phyloP scores from a whole-genome alignment of 92 coral and sea anemone species.

The Parazoanthus swiftii region DNA sequence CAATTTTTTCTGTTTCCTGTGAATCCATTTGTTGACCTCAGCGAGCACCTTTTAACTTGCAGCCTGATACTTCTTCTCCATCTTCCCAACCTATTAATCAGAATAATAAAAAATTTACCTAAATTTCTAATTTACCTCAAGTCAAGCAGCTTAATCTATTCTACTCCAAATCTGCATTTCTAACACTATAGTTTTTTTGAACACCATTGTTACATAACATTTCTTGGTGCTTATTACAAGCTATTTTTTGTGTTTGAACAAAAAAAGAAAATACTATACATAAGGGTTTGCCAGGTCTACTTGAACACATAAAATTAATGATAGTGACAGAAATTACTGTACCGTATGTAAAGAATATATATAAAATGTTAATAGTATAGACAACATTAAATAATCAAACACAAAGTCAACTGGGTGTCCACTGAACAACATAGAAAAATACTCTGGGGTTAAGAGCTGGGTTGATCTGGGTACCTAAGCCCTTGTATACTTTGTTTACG shows the following conservation, averaged over 20 bases:
- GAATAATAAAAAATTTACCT: conserved; percentile 7
- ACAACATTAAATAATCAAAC: neutral
- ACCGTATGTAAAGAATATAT: neutral
- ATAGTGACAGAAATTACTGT: neutral
- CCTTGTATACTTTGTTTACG: neutral
- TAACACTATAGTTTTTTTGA: neutral
- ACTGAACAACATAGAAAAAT: neutral
- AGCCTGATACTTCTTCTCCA: conserved; percentile 15
- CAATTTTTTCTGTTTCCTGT: conserved; percentile 13
- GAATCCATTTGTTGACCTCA: conserved; percentile 15
- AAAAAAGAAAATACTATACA: conserved; percentile 1
- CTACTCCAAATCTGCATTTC: conserved; percentile 9
- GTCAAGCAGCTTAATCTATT: conserved; percentile 9
- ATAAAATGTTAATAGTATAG: neutral
- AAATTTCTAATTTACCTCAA: conserved; percentile 11
- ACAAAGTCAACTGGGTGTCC: conserved; percentile 3
- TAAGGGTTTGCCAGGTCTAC: neutral
- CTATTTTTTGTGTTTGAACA: neutral
- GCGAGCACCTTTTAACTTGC: neutral
- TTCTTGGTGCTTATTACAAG: conserved; percentile 6
- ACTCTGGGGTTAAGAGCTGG: neutral
- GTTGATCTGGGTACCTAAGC: conserved; percentile 12
- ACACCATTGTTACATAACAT: neutral
- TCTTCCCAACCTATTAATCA: conserved; percentile 9
- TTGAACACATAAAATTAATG: neutral